These are phyloP conservation scores for Pseudolaguvia tuberculata DNA, from an alignment of 2,113 vertebrate species.

Conservation along the genomic window DNA sequence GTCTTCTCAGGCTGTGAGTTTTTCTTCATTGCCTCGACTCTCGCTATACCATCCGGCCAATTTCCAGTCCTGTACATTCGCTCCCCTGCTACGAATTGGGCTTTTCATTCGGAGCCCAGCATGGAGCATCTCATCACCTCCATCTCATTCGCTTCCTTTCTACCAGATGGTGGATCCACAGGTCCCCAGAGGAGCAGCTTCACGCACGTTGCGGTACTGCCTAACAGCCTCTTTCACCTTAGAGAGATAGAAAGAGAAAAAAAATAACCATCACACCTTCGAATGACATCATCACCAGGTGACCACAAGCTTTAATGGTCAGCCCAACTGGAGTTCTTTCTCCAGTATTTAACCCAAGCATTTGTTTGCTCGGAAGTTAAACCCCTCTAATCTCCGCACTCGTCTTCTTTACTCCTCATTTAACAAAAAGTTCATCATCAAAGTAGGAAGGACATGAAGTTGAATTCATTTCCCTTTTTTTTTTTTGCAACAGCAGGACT, in stretches of 20 bases:
- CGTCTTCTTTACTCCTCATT: slow-evolving; percentile 20
- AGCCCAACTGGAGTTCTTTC: slow-evolving; percentile 16
- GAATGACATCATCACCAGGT: slow-evolving; percentile 25
- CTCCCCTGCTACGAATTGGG: slow-evolving; percentile 41
- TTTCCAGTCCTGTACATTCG: slow-evolving; percentile 54
- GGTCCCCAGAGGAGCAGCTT: slow-evolving; percentile 50
- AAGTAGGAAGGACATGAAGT: slow-evolving; percentile 44
- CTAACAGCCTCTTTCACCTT: slow-evolving; percentile 38
- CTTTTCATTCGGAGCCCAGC: slow-evolving; percentile 54
- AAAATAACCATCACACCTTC: slow-evolving; percentile 26
- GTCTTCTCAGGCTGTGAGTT: slow-evolving; percentile 45
- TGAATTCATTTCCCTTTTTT: slow-evolving; percentile 42
- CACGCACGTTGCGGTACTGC: slow-evolving; percentile 53
- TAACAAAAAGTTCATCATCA: slow-evolving; percentile 48
- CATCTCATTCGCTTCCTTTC: slow-evolving; percentile 53
- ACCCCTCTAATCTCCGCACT: slow-evolving; percentile 37
- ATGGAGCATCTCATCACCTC: slow-evolving; percentile 49
- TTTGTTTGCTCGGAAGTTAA: slow-evolving; percentile 28
- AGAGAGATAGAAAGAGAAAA: neutral
- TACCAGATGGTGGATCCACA: slow-evolving; percentile 42
- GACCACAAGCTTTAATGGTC: neutral
- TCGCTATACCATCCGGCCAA: slow-evolving; percentile 48
- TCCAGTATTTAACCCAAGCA: slow-evolving; percentile 15
- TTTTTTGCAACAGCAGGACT: slow-evolving; percentile 42
- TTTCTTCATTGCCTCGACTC: slow-evolving; percentile 45